Base-by-base conservation (phyloP, 37 sponge, comb jelly and placozoan genomes). In the Amphimedon queenslandica region DNA sequence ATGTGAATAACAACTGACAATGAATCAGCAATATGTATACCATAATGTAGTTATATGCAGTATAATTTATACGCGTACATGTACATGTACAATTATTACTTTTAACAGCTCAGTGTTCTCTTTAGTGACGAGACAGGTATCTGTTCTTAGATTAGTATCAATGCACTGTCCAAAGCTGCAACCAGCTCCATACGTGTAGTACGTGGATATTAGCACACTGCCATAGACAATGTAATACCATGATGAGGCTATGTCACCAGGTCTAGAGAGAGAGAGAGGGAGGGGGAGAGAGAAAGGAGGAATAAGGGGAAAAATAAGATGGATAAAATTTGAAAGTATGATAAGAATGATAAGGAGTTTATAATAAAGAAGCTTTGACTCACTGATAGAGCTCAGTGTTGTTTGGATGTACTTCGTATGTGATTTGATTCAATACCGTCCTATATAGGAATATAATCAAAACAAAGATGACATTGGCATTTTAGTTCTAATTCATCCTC, bases 151-250 rank as follows among this genome's bases (percentile, higher is more conserved):
- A 32, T 66, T 25, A 0, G 72, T 76, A 25, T 70, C 56, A 5
- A 74, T 28, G 42, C 75, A 68, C 29, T 55, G 82, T 4, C 82
- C 82, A 58, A 82, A 82, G 66, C 80, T 86, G 35, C 79, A 74
- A 36, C 80, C 87, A 20, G 70, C 42, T 0, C 80, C 36, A 58
- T 65, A 86, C 65, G 67, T 70, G 42, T 75, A 73, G 25, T 23
- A 74, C 5, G 36, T 40, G 3, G 82, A 81, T 43, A 86, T 74
- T 76, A 80, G 68, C 32, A 86, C 80, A 41, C 76, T 75, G 5
- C 87, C 87, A 55, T 57, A 34, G 3, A 86, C 74, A 30, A 86
- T 67, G 57, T 80, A 86, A 76, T 86, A 86, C 87, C 87, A 86
- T 33, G 75, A 79, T 21, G 41, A 31, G 21, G 75, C 72, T 21